These are phyloP conservation scores for Drosophila acutilabella DNA, from an alignment of 2,888 invertebrate genomes.

Conservation along the genomic window DNA sequence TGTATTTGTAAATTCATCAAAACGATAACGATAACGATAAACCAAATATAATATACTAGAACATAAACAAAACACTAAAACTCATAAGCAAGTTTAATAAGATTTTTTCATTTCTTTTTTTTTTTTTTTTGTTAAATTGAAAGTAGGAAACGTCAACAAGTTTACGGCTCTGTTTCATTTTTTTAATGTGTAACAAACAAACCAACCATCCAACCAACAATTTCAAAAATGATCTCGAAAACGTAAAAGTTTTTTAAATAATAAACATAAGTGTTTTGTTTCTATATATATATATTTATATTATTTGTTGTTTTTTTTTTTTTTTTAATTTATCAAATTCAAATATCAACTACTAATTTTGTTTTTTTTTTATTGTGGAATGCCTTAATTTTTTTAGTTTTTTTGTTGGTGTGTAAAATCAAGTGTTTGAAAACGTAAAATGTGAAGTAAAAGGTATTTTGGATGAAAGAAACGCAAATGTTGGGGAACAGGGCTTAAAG, in stretches of 20 bases:
- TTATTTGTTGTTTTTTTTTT: constrained; percentile 44
- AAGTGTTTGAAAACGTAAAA: constrained; percentile 52
- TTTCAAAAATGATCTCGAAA: constrained; percentile 60
- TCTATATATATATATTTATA: constrained; percentile 45
- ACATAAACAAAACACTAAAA: constrained; percentile 3
- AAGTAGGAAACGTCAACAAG: constrained; percentile 45
- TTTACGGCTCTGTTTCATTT: constrained; percentile 55
- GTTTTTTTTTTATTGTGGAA: constrained; percentile 49
- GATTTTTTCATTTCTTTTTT: background rate
- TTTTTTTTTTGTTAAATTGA: constrained; percentile 5
- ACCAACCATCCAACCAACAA: constrained; percentile 74
- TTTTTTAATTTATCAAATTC: constrained; percentile 37
- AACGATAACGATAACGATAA: constrained; percentile 18
- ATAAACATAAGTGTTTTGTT: constrained; percentile 52
- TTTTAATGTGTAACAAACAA: constrained; percentile 65
- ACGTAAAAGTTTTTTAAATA: constrained; percentile 55
- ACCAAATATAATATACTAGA: background rate
- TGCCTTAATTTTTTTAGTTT: constrained; percentile 18
- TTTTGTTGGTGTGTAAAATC: constrained; percentile 43
- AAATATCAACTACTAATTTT: constrained; percentile 64
- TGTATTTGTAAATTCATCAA: constrained; percentile 17
- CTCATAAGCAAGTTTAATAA: constrained; percentile 12
- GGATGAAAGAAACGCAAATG: constrained; percentile 40
- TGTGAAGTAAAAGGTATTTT: constrained; percentile 38
- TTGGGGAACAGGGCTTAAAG: constrained; percentile 56